Evolutionary conservation across 2,113 vertebrate species (phyloP), one percentile per base, ranked within the genome.

Genomic region (Muntiacus reevesi): DNA sequence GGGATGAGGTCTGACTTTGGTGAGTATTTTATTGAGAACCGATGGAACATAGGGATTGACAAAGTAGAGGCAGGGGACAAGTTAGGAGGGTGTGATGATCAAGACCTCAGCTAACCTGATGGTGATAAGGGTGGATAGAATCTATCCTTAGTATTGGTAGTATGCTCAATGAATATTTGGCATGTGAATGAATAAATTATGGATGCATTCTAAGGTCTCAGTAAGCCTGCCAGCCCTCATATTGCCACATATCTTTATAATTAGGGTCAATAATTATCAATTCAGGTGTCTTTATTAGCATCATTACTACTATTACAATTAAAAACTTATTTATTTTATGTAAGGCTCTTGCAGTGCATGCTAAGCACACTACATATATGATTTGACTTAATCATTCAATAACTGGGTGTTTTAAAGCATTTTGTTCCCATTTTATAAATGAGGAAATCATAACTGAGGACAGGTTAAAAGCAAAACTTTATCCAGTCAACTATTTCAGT

Each of bases 191-290:
- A 89, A 89, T 60, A 87, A 85, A 84, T 83, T 89, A 76, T 79
- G 40, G 74, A 81, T 55, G 12, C 43, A 92, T 94, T 57, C 64
- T 64, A 84, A 82, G 47, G 33, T 88, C 81, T 94, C 54, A 33
- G 27, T 67, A 50, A 92, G 59, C 59, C 91, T 94, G 11, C 67
- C 54, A 81, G 30, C 27, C 60, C 55, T 87, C 62, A 43, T 86
- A 52, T 91, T 15, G 64, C 33, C 52, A n/a, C 0, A 2, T 78
- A 33, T 74, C 16, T 84, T 81, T 84, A 78, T 86, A 82, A 82
- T 91, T 88, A 64, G 33, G 11, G 52, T 96, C 50, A 40, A 16
- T 89, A 76, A 92, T 47, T 40, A 55, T 85, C 33, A 96, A 76
- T 81, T 79, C 52, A 87, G 6, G 15, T 97, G 5, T 92, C 55